Percentiles rank a stretch among this genome's conserved stretches.
Evolutionary conservation across 2,113 vertebrate species (phyloP).

Genomic region (Zosterops pallidus): DNA sequence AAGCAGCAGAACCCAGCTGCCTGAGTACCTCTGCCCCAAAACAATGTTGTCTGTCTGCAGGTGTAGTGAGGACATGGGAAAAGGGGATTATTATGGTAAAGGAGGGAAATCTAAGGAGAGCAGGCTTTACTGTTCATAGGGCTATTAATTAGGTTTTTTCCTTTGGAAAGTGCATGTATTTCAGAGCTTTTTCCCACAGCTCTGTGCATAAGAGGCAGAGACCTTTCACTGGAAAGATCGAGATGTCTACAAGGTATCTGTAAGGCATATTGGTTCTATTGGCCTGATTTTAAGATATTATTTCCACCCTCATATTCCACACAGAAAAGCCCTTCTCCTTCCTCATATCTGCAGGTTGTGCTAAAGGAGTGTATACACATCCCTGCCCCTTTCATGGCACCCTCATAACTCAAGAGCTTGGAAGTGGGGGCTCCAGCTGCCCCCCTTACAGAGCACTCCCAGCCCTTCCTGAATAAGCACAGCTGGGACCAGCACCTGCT

Average conservation of each 20-base stretch:
- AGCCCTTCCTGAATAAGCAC: not conserved
- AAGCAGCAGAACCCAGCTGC: not conserved
- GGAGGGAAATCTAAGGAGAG: not conserved
- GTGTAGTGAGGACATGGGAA: not conserved
- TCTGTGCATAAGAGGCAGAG: fast-evolving
- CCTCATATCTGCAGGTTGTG: not conserved
- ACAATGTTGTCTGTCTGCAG: fast-evolving
- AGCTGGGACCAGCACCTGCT: not conserved
- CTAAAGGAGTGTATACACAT: not conserved
- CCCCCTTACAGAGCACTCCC: not conserved
- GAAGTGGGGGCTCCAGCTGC: not conserved
- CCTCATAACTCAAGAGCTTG: fast-evolving
- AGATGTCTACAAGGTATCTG: not conserved
- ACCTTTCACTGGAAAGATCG: not conserved
- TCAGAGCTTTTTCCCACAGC: not conserved
- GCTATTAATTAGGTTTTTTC: not conserved
- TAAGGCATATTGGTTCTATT: not conserved
- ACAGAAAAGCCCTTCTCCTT: not conserved
- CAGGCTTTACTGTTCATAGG: not conserved
- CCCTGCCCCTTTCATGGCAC: not conserved
- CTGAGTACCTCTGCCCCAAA: not conserved
- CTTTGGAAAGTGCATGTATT: not conserved
- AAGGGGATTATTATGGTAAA: not conserved
- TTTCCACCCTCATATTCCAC: no score
- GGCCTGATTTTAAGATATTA: not conserved